Percentiles rank a stretch among this genome's conserved stretches.
phyloP scores from a whole-genome alignment of 2,113 vertebrate genomes.

The Lutjanus erythropterus region DNA sequence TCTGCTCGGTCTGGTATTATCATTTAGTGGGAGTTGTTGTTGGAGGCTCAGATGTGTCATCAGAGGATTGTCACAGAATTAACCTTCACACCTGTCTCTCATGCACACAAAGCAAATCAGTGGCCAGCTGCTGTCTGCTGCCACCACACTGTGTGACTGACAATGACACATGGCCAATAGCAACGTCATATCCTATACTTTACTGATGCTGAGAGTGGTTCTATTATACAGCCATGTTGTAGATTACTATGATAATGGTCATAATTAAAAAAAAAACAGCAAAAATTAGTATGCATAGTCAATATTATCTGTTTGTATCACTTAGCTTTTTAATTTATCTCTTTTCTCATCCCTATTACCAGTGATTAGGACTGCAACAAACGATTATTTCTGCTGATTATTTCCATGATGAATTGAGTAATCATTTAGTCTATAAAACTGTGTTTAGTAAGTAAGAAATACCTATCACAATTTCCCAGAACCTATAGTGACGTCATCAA shows the following conservation, averaged over 20 bases:
- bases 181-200: slow-evolving; percentile 1
- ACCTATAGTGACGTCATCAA: too few species aligned
- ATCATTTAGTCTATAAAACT: too few species aligned
- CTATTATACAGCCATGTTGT: background rate
- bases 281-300: background rate
- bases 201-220: background rate
- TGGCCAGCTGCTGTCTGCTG: slow-evolving; percentile 39
- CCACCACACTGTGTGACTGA: slow-evolving; percentile 33
- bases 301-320: too few species aligned
- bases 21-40: slow-evolving; percentile 41
- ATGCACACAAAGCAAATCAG: slow-evolving; percentile 29
- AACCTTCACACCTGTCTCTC: slow-evolving; percentile 59
- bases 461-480: too few species aligned
- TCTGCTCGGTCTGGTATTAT: slow-evolving; percentile 17
- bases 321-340: background rate
- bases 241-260: too few species aligned
- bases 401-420: too few species aligned
- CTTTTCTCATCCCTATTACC: too few species aligned
- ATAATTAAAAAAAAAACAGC: background rate
- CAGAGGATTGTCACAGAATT: slow-evolving; percentile 56
- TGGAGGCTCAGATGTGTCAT: slow-evolving; percentile 48
- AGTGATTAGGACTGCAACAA: too few species aligned
- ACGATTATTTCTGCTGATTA: too few species aligned
- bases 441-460: too few species aligned
- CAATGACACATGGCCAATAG: slow-evolving; percentile 44